phyloP scores from a whole-genome alignment of 37 sponge, comb jelly and placozoan species.

The Mnemiopsis leidyi region DNA sequence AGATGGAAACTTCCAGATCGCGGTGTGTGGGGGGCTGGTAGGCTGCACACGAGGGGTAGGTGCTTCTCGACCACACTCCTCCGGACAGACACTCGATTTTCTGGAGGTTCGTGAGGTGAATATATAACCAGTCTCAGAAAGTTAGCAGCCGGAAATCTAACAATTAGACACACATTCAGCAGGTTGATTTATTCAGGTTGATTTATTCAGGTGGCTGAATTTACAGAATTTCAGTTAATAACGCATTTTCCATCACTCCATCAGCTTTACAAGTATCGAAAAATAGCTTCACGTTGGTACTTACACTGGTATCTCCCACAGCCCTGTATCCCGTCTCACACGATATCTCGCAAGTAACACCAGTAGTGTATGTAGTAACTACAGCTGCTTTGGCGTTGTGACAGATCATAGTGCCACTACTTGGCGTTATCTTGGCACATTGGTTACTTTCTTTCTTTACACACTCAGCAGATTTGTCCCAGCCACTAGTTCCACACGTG shows the following conservation, averaged over 20 bases:
- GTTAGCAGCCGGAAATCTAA: not conserved
- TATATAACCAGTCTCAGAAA: not conserved
- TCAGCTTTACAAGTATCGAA: too few relatives aligned
- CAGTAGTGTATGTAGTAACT: not conserved
- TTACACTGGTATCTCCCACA: constrained; percentile 31
- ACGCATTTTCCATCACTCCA: too few relatives aligned
- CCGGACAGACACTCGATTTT: not conserved
- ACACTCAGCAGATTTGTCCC: constrained; percentile 24
- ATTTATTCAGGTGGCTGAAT: too few relatives aligned
- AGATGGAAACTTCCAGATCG: not conserved
- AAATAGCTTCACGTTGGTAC: too few relatives aligned
- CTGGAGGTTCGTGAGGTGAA: not conserved
- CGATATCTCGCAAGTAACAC: not conserved
- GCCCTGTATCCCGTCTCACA: constrained; percentile 7
- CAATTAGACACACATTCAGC: too few relatives aligned
- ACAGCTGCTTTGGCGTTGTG: not conserved
- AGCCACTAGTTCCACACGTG: not conserved
- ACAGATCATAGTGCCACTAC: not conserved
- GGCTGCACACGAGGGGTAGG: not conserved
- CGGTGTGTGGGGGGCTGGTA: not conserved
- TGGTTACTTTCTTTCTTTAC: not conserved
- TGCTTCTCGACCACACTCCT: not conserved
- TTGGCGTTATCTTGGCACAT: not conserved
- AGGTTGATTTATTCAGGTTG: too few relatives aligned
- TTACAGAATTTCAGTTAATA: too few relatives aligned